A percentile compares a stretch with the other conserved stretches of the same genome.
Evolutionary conservation across 2,113 vertebrate genomes (phyloP).

Genomic region (Centropus unirufus): DNA sequence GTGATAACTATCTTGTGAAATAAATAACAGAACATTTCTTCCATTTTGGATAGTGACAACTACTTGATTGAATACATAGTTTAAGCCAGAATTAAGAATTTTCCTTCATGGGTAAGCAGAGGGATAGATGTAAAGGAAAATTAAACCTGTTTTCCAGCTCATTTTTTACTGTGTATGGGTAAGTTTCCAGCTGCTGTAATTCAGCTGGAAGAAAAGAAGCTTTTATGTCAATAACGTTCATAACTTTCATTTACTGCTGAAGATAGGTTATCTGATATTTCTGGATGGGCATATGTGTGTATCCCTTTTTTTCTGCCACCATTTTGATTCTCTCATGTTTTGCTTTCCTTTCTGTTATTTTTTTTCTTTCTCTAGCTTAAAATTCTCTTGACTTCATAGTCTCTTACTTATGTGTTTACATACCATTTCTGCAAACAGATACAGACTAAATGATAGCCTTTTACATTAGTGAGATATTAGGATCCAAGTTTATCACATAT

Average conservation of each 20-base stretch:
- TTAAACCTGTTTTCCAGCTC: neutral
- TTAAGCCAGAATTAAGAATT: neutral
- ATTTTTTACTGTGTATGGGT: neutral
- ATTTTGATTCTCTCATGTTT: neutral
- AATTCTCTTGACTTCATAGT: neutral
- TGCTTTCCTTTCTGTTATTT: neutral
- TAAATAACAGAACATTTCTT: neutral
- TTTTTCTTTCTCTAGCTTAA: neutral
- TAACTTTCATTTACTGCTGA: neutral
- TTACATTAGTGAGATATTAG: neutral
- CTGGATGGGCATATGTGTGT: neutral
- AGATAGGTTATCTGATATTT: neutral
- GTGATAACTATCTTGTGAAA: neutral
- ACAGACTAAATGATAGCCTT: neutral
- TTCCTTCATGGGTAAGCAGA: neutral
- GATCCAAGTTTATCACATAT: neutral
- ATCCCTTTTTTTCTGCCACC: neutral
- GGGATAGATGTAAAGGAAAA: neutral
- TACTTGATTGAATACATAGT: neutral
- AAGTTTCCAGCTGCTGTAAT: neutral
- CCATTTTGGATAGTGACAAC: neutral
- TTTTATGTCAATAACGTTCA: neutral
- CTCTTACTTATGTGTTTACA: neutral
- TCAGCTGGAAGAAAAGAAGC: neutral
- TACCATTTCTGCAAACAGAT: neutral